Conservation (phyloP, 1,140 invertebrate species). For the Plodia interpunctella region DNA sequence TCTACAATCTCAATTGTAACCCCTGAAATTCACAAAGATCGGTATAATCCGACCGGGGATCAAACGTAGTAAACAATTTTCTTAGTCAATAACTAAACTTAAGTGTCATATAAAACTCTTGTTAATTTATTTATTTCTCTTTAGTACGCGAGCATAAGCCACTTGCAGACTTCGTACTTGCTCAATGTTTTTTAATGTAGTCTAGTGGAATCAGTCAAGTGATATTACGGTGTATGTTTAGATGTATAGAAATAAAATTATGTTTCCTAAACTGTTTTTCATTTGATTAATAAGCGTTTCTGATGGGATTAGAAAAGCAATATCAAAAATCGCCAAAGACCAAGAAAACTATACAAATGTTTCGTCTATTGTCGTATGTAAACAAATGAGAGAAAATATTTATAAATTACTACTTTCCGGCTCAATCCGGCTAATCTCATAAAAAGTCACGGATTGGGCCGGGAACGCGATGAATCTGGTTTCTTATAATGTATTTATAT, state of each 20-base stretch:
- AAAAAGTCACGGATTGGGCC: too few species aligned
- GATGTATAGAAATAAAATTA: conserved; percentile 58
- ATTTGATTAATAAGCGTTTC: conserved; percentile 30
- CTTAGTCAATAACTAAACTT: conserved; percentile 54
- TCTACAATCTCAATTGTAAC: conserved; percentile 38
- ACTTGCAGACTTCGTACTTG: conserved; percentile 48
- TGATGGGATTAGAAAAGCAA: too few species aligned
- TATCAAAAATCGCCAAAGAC: too few species aligned
- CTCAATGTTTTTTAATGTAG: conserved; percentile 64
- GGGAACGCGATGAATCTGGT: too few species aligned
- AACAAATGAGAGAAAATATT: too few species aligned
- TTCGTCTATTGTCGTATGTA: too few species aligned
- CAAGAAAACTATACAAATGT: too few species aligned
- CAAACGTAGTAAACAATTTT: conserved; percentile 48
- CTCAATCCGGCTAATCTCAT: too few species aligned
- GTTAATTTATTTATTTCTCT: conserved; percentile 67
- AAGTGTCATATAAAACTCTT: conserved; percentile 58
- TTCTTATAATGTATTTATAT: too few species aligned
- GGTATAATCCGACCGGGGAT: conserved; percentile 34
- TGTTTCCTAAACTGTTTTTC: conserved; percentile 45
- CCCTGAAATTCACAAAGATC: conserved; percentile 31
- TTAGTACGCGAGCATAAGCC: conserved; percentile 42
- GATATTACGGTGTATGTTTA: conserved; percentile 75
- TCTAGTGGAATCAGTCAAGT: conserved; percentile 70
- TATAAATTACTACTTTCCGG: too few species aligned